Evolutionary conservation across 1,140 invertebrate species (phyloP), one percentile per base, ranked within the genome.

Genomic region (Drosophila erecta): DNA sequence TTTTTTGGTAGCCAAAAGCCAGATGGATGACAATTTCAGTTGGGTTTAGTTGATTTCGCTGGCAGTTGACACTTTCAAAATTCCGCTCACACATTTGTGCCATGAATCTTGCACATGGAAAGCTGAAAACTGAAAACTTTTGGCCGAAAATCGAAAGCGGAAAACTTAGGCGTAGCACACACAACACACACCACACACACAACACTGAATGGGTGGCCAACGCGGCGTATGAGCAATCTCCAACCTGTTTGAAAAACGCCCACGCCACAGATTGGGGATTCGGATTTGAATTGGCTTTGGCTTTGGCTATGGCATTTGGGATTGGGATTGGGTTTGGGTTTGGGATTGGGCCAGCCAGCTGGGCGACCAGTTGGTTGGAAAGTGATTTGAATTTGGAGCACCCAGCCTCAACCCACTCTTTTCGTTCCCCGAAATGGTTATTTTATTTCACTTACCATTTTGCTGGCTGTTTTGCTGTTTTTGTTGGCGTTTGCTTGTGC

Each of bases 161-260:
- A 70, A 70, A 70, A 70, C 20, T 65, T 65, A 57, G 69, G n/a
- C 49, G 22, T 20, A 60, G 4, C 4, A 24, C 24, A 41, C 40
- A 41, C 40, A 22, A 20, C 15, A 14, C 53, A 30, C 30, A 30
- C 7, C 2, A 8, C 30, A 30, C 30, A 17, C 17, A 17, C 17
- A 17, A 17, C 17, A 30, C 30, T 7, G 59, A 67, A 67, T 64
- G 54, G 33, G 27, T 56, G 53, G 53, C 43, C 46, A 51, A 81
- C 46, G 65, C 65, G 71, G 79, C 84, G 83, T 79, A 87, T 87
- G 80, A 81, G 83, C 79, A 78, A 81, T 57, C 46, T 65, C 27
- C 79, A 87, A 87, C 83, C 84, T 83, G 83, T 87, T 86, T 81
- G 54, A 57, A 47, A 60, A 38, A 53, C 83, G 79, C 84, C 83